Conservation (phyloP, 2,888 invertebrate species). For the Clivina fossor region DNA sequence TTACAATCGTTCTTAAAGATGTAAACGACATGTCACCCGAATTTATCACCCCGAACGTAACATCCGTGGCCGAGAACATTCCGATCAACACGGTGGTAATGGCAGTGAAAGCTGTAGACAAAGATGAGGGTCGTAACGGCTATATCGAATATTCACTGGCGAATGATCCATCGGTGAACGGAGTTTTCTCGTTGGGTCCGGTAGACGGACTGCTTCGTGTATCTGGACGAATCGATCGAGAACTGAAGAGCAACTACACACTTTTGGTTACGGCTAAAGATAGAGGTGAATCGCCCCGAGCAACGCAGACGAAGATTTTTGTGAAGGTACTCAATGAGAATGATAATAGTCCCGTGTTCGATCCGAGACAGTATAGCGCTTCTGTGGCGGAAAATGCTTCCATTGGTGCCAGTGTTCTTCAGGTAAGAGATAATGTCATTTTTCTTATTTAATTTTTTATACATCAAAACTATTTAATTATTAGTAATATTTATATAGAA, state of each 20-base stretch:
- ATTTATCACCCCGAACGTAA: constrained; percentile 78
- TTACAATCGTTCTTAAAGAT: constrained; percentile 83
- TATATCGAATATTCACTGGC: constrained; percentile 80
- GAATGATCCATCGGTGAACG: constrained; percentile 64
- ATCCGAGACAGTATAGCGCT: constrained; percentile 86
- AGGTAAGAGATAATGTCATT: constrained; percentile 56
- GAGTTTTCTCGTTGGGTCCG: constrained; percentile 78
- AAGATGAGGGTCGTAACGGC: constrained; percentile 88
- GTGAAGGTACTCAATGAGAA: constrained; percentile 84
- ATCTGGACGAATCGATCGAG: constrained; percentile 83
- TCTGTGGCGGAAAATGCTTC: constrained; percentile 92
- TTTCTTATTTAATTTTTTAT: too few species aligned
- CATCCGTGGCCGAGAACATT: constrained; percentile 81
- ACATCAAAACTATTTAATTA: too few species aligned
- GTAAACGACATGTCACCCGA: constrained; percentile 90
- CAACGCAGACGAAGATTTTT: constrained; percentile 67
- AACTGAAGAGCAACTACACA: constrained; percentile 72
- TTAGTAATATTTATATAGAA: too few species aligned
- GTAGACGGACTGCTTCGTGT: constrained; percentile 87
- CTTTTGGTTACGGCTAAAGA: constrained; percentile 82
- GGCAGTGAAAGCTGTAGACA: constrained; percentile 85
- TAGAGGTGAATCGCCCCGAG: constrained; percentile 80
- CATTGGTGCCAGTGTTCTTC: constrained; percentile 86
- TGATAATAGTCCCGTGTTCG: constrained; percentile 87
- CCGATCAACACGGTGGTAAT: constrained; percentile 84